A percentile compares a stretch with the other conserved stretches of the same genome.
Evolutionary conservation across 2,113 vertebrate species (phyloP).

Genomic region (Tragelaphus imberbis): DNA sequence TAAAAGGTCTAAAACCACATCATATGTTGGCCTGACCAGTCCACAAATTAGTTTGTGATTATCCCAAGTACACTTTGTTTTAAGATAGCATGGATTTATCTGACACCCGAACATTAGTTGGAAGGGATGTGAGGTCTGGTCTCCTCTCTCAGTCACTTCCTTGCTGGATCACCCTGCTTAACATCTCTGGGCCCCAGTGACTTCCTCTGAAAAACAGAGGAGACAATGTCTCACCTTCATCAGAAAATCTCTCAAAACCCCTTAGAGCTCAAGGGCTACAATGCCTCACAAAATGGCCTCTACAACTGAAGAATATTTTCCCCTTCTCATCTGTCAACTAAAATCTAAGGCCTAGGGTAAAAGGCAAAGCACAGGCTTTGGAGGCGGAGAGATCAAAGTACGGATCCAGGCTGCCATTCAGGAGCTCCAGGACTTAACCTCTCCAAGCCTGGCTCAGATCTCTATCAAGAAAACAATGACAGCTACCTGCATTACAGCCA

Average conservation of each 20-base stretch:
- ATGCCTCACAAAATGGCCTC: neutral
- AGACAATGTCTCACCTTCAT: neutral
- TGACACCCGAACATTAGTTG: neutral
- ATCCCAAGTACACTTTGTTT: neutral
- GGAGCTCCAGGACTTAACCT: neutral
- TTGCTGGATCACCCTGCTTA: neutral
- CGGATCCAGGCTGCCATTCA: neutral
- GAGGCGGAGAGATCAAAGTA: neutral
- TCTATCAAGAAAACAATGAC: neutral
- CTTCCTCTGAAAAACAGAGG: neutral
- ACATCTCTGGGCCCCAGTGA: neutral
- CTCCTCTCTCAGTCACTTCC: neutral
- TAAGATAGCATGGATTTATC: neutral
- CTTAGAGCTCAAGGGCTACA: neutral
- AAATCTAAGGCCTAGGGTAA: slow-evolving; percentile 25
- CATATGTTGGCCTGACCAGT: neutral
- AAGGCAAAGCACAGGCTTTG: neutral
- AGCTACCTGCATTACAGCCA: neutral
- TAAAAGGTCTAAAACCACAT: neutral
- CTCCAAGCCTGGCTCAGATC: neutral
- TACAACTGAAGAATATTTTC: neutral
- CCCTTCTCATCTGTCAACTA: slow-evolving; percentile 13
- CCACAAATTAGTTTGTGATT: neutral
- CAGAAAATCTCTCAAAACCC: slow-evolving; percentile 17
- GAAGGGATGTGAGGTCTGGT: neutral